A percentile compares a stretch with the other conserved stretches of the same genome.
phyloP scores from a whole-genome alignment of 2,113 vertebrate genomes.

The Cyphomyrus plagiostoma region DNA sequence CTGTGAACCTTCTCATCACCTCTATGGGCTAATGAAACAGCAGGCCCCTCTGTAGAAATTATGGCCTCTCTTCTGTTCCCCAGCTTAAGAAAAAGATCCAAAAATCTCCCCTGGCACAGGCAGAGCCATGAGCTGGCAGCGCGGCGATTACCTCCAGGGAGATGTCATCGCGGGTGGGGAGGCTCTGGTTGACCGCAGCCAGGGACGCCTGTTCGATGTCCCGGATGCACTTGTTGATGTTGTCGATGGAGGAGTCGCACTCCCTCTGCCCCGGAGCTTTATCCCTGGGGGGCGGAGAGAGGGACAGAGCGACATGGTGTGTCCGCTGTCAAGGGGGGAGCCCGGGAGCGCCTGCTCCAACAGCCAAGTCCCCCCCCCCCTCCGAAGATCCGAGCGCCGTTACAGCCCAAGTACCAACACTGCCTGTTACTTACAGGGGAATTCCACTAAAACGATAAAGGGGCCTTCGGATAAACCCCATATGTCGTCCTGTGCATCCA shows the following conservation, averaged over 20 bases:
- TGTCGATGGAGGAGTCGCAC: conserved; percentile 92
- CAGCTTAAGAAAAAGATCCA: background rate
- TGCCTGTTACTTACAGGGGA: background rate
- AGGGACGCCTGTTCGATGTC: conserved; percentile 96
- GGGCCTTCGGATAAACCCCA: background rate
- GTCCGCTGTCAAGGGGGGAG: background rate
- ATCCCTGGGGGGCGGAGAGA: conserved; percentile 64
- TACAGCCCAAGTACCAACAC: background rate
- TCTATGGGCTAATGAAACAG: background rate
- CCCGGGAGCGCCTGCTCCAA: background rate
- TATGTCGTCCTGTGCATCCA: background rate
- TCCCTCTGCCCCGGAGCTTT: conserved; percentile 95
- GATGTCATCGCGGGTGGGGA: conserved; percentile 92
- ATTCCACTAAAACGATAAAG: background rate
- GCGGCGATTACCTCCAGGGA: conserved; percentile 80
- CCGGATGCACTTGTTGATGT: conserved; percentile 90
- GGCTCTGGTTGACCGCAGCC: conserved; percentile 82
- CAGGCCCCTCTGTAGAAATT: background rate
- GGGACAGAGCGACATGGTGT: background rate
- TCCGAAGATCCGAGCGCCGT: background rate
- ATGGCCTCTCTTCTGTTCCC: background rate
- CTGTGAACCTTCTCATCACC: background rate
- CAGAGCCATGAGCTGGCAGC: background rate
- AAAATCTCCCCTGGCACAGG: background rate
- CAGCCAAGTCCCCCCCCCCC: background rate